These are phyloP conservation scores for Drosophila borborema DNA, from an alignment of 2,888 invertebrate genomes.

Conservation along the genomic window DNA sequence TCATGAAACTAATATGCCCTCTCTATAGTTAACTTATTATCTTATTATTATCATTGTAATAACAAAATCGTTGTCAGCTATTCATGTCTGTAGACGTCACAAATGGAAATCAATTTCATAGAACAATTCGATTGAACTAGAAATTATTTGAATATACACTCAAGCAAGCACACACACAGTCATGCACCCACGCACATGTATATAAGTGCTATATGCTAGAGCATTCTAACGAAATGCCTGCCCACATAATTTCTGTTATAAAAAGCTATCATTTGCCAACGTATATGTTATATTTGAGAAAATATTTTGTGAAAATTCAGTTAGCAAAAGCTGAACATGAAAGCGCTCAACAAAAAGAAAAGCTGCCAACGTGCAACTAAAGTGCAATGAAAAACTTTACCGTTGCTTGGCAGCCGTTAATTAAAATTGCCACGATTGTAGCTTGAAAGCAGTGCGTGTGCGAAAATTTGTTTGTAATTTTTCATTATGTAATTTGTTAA, in stretches of 20 bases:
- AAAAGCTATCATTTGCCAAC: neutral
- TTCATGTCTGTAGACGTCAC: neutral
- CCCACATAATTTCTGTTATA: conserved; percentile 1
- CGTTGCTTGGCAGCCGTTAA: conserved; percentile 39
- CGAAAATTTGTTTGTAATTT: conserved; percentile 21
- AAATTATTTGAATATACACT: neutral
- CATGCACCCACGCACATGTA: neutral
- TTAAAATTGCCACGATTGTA: conserved; percentile 37
- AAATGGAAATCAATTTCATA: neutral
- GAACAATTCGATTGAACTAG: neutral
- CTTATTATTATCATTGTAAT: neutral
- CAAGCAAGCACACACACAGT: neutral
- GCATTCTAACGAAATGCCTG: neutral
- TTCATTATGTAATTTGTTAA: conserved; percentile 48
- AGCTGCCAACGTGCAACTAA: conserved; percentile 1
- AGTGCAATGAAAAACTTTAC: conserved; percentile 40
- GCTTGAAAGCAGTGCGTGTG: neutral
- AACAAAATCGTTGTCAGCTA: neutral
- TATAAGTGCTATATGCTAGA: neutral
- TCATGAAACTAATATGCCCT: too few species aligned
- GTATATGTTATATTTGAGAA: neutral
- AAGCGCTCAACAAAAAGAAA: neutral
- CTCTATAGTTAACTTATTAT: neutral
- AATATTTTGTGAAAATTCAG: conserved; percentile 12
- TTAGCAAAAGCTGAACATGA: conserved; percentile 1